These are phyloP conservation scores for Mesochorus sp. DNA, from an alignment of 2,888 invertebrate species.

Conservation along the genomic window DNA sequence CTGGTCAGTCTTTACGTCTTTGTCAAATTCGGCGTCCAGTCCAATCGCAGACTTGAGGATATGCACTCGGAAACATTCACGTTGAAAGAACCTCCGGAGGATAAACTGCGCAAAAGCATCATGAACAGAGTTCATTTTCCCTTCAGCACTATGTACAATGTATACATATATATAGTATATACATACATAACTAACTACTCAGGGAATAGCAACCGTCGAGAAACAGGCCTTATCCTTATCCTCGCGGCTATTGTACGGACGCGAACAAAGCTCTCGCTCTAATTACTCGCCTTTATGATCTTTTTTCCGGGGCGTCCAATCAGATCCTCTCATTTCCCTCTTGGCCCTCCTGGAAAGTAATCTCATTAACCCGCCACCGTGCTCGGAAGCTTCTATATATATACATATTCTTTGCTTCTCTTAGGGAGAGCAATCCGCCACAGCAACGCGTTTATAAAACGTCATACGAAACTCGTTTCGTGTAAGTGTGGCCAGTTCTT, in stretches of 20 bases:
- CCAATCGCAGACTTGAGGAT: constrained; percentile 38
- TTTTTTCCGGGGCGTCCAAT: constrained; percentile 77
- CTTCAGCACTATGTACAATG: too few relatives aligned
- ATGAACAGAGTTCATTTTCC: not conserved
- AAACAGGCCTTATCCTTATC: constrained; percentile 24
- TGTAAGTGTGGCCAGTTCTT: not conserved
- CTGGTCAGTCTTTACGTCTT: too few relatives aligned
- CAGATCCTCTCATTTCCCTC: constrained; percentile 76
- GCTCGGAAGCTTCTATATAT: constrained; percentile 52
- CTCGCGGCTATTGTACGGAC: constrained; percentile 65
- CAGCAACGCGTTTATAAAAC: constrained; percentile 38
- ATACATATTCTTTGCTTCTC: constrained; percentile 35
- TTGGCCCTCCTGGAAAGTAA: constrained; percentile 73
- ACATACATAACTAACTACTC: not conserved
- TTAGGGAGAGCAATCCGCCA: constrained; percentile 29
- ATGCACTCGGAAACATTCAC: not conserved
- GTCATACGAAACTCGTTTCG: not conserved
- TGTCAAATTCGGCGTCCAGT: too few relatives aligned
- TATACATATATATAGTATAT: not conserved
- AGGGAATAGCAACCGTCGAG: constrained; percentile 50
- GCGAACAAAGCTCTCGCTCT: constrained; percentile 75
- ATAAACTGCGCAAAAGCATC: not conserved
- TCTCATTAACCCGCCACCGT: constrained; percentile 76
- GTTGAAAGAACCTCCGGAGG: constrained; percentile 6
- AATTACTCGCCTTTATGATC: constrained; percentile 79